phyloP scores from a whole-genome alignment of 2,888 invertebrate species.

The Parnassius orleans region DNA sequence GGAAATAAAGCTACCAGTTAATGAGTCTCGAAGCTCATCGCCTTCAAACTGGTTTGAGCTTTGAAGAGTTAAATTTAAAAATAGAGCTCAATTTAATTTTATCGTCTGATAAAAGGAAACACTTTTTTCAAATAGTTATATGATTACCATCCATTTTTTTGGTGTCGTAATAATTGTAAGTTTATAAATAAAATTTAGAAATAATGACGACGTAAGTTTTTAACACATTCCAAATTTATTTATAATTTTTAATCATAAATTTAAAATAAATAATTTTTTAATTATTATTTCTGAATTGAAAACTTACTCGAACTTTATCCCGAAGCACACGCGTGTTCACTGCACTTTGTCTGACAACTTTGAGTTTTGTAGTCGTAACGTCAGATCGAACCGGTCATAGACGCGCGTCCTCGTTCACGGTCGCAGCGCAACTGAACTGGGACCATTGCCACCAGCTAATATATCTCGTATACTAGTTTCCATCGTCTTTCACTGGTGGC shows the following conservation, averaged over 20 bases:
- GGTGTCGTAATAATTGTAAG: no score
- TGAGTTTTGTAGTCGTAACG: constrained; percentile 5
- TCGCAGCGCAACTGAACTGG: constrained; percentile 39
- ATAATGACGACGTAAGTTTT: no score
- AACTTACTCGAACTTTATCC: constrained; percentile 28
- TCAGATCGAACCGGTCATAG: constrained; percentile 20
- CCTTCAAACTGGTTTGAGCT: constrained; percentile 21
- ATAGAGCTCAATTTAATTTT: constrained; percentile 20
- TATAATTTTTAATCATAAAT: neutral
- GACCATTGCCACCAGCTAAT: constrained; percentile 51
- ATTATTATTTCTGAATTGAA: neutral
- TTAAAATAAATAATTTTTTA: neutral
- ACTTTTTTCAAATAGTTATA: no score
- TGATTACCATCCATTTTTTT: no score
- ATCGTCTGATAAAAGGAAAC: neutral
- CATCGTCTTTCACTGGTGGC: constrained; percentile 75
- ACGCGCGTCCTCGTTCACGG: constrained; percentile 32
- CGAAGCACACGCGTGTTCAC: constrained; percentile 35
- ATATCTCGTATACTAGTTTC: constrained; percentile 75
- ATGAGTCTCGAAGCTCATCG: constrained; percentile 23
- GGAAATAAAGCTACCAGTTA: constrained; percentile 25
- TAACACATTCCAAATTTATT: no score
- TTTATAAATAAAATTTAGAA: no score
- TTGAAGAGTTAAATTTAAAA: constrained; percentile 21
- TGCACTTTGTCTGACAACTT: constrained; percentile 29